Evolutionary conservation across 2,113 vertebrate genomes (phyloP).

Genomic region (Hydrolagus affinis): DNA sequence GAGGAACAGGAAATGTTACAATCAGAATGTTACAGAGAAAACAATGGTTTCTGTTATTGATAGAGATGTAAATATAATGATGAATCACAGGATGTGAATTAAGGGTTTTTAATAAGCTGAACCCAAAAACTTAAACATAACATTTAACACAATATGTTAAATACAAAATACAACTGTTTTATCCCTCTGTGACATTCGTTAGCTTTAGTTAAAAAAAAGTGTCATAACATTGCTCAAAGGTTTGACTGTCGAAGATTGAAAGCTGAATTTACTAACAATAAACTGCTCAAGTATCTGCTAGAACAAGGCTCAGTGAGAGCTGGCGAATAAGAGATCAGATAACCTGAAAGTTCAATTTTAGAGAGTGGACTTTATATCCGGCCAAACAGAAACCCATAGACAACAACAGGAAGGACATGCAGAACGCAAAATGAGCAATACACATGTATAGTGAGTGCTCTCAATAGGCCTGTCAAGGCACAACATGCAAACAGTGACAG

Average conservation of each 20-base stretch:
- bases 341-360: not conserved
- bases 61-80: too few species aligned
- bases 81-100: too few species aligned
- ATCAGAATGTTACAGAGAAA: too few species aligned
- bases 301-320: not conserved
- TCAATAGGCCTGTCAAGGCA: not conserved
- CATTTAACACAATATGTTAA: not conserved
- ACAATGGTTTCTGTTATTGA: too few species aligned
- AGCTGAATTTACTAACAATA: not conserved
- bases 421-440: not conserved
- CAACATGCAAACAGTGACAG: slow-evolving; percentile 10
- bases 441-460: too few species aligned
- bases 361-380: not conserved
- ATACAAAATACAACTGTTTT: too few species aligned
- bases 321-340: not conserved
- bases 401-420: not conserved
- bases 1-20: too few species aligned
- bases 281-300: not conserved
- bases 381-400: not conserved
- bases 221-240: not conserved
- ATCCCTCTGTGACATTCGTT: slow-evolving; percentile 3
- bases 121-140: not conserved
- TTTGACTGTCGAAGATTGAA: not conserved
- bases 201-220: not conserved
- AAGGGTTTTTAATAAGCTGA: too few species aligned